These are phyloP conservation scores for Schlechtendalia chinensis DNA, from an alignment of 1,140 invertebrate genomes.

Conservation along the genomic window DNA sequence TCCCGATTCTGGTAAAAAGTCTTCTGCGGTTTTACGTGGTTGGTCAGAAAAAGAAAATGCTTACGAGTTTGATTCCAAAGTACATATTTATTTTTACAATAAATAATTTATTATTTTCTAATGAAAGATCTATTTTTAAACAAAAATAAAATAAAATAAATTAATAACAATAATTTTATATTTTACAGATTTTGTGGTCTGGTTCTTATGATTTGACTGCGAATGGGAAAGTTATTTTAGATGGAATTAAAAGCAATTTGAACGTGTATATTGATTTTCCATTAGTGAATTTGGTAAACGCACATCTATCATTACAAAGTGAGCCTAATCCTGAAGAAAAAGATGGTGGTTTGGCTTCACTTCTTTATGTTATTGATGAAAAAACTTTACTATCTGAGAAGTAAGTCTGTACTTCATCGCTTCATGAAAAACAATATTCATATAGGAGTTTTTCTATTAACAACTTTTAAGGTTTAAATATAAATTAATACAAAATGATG, in stretches of 20 bases:
- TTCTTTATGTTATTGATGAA: neutral
- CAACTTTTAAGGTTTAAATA: conserved; percentile 4
- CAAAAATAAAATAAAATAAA: neutral
- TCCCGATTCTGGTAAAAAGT: neutral
- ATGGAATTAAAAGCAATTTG: neutral
- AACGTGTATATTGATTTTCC: conserved; percentile 14
- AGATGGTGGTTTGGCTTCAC: neutral
- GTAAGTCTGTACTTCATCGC: neutral
- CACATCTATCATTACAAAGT: neutral
- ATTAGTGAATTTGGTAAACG: neutral
- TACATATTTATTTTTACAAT: conserved; percentile 1
- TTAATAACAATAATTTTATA: neutral
- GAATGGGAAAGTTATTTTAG: neutral
- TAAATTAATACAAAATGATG: neutral
- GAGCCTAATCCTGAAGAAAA: neutral
- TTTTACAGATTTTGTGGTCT: conserved; percentile 16
- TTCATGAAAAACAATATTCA: neutral
- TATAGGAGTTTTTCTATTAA: neutral
- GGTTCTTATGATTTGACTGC: conserved; percentile 8
- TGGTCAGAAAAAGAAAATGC: neutral
- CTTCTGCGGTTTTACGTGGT: neutral
- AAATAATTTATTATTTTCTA: neutral
- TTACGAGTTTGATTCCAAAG: neutral
- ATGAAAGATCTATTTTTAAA: neutral
- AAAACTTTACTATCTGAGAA: neutral